These are phyloP conservation scores for Melikaiella ostensackeni DNA, from an alignment of 2,888 invertebrate genomes.

Conservation along the genomic window DNA sequence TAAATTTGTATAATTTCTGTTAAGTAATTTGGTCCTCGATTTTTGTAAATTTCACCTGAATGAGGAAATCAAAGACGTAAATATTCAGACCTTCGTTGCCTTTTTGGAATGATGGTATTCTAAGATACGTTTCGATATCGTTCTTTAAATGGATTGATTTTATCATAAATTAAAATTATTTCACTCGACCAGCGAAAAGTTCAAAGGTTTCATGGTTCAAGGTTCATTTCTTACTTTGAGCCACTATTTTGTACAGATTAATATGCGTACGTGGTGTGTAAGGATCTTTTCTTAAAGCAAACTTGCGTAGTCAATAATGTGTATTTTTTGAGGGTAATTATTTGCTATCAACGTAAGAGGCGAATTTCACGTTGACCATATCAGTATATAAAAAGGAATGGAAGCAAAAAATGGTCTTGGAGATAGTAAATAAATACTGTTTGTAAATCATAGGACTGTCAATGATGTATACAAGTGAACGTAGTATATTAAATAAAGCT, in stretches of 20 bases:
- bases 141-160: background rate
- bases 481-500: conserved; percentile 31
- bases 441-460: conserved; percentile 52
- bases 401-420: conserved; percentile 43
- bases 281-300: conserved; percentile 27
- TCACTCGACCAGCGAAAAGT: conserved; percentile 8
- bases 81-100: conserved; percentile 5
- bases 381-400: conserved; percentile 40
- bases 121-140: background rate
- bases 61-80: background rate
- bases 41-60: conserved; percentile 13
- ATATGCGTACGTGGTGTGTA: conserved; percentile 49
- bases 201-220: conserved; percentile 13
- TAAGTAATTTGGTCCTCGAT: background rate
- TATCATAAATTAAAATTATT: background rate
- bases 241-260: conserved; percentile 51
- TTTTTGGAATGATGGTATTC: conserved; percentile 35
- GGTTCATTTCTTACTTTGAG: conserved; percentile 27
- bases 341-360: conserved; percentile 58
- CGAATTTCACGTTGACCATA: conserved; percentile 24
- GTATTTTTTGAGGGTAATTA: conserved; percentile 63
- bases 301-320: conserved; percentile 54
- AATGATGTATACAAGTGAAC: conserved; percentile 37
- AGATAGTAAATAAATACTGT: conserved; percentile 60
- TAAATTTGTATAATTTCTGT: background rate